Evolutionary conservation across 2,888 invertebrate species (phyloP).

Genomic region (Xestia sexstrigata): DNA sequence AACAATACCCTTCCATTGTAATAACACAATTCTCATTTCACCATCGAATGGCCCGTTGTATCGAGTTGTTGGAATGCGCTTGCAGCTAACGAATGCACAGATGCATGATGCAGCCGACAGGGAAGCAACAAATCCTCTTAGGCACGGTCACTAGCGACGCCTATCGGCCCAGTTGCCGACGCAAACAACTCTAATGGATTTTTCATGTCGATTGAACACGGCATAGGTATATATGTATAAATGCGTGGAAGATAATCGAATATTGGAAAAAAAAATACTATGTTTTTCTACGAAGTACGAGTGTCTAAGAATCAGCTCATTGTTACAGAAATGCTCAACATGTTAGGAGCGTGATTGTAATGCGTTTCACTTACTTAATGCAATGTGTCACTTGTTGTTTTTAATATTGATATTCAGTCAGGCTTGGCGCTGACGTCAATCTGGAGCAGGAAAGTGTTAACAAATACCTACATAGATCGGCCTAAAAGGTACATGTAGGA

Average conservation of each 20-base stretch:
- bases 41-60: constrained; percentile 39
- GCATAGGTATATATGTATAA: constrained; percentile 77
- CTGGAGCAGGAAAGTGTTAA: not conserved
- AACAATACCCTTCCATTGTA: constrained; percentile 29
- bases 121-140: constrained; percentile 88
- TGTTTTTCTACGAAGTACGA: constrained; percentile 5
- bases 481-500: not conserved
- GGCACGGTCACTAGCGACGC: constrained; percentile 87
- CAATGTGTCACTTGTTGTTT: not conserved
- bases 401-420: not conserved
- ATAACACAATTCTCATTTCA: constrained; percentile 35
- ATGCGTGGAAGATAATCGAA: constrained; percentile 79
- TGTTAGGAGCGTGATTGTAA: not conserved
- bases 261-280: constrained; percentile 70
- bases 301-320: constrained; percentile 4
- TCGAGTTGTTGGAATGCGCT: constrained; percentile 57
- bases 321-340: not conserved
- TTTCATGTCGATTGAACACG: constrained; percentile 89
- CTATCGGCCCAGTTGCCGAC: constrained; percentile 79
- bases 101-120: constrained; percentile 72
- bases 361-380: not conserved
- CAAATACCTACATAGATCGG: not conserved
- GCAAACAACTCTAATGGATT: constrained; percentile 89
- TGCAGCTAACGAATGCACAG: constrained; percentile 68
- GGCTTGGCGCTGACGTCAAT: not conserved